phyloP scores from a whole-genome alignment of 2,113 vertebrate genomes.

The Myiagra hebetior region DNA sequence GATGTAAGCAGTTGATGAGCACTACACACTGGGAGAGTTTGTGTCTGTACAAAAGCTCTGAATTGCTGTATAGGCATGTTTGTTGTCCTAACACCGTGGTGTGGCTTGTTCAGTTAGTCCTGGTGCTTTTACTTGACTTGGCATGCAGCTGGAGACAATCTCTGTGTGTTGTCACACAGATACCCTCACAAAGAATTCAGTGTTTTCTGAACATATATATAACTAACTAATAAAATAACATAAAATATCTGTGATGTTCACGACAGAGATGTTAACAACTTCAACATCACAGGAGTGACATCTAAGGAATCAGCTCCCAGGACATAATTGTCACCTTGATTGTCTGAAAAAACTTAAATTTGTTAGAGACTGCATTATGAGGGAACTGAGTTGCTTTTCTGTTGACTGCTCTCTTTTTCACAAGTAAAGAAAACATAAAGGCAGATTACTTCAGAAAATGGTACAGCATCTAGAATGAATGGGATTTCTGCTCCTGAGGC shows the following conservation, averaged over 20 bases:
- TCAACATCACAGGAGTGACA: background rate
- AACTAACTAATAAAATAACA: background rate
- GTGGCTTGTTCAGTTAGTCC: background rate
- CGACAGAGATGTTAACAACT: fast-evolving
- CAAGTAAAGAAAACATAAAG: background rate
- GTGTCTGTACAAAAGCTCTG: background rate
- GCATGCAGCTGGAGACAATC: background rate
- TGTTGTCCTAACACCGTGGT: background rate
- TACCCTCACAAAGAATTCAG: background rate
- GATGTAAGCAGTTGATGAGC: background rate
- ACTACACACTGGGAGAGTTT: background rate
- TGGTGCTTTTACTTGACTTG: background rate
- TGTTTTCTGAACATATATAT: background rate
- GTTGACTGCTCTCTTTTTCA: background rate
- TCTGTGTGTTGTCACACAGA: background rate
- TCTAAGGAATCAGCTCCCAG: background rate
- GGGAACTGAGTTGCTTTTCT: background rate
- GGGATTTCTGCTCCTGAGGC: background rate
- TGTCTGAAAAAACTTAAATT: background rate
- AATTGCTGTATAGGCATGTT: background rate
- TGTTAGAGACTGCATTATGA: background rate
- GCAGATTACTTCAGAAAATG: background rate
- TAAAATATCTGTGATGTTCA: background rate
- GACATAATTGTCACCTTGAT: background rate
- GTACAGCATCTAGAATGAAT: background rate